Evolutionary conservation across 2,888 invertebrate species (phyloP).

Genomic region (Perizoma affinitatum): DNA sequence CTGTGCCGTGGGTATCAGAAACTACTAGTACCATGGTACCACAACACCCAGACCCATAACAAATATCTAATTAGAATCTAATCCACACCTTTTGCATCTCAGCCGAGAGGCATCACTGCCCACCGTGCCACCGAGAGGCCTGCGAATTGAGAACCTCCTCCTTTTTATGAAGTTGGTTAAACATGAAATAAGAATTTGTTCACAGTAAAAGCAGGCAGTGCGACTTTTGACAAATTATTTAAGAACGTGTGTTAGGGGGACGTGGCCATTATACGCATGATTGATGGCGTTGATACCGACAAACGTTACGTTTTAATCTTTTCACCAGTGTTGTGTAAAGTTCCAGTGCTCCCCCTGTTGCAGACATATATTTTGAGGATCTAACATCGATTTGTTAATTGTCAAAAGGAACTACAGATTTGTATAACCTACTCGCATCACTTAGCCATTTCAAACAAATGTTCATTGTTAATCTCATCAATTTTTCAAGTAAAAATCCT

Average conservation of each 20-base stretch:
- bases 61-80: no score
- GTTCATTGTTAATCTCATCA: background rate
- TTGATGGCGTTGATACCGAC: constrained; percentile 74
- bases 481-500: constrained; percentile 16
- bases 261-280: constrained; percentile 76
- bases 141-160: no score
- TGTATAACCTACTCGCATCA: no score
- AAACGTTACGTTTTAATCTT: constrained; percentile 67
- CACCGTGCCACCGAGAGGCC: no score
- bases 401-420: no score
- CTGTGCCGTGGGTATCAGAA: no score
- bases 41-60: no score
- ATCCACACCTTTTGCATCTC: no score
- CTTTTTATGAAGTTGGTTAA: constrained; percentile 27
- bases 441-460: background rate
- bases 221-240: constrained; percentile 82
- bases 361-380: no score
- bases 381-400: no score
- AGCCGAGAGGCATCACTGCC: no score
- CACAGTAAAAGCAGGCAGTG: constrained; percentile 61
- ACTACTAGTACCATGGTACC: no score
- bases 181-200: constrained; percentile 63
- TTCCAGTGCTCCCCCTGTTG: constrained; percentile 9
- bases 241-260: constrained; percentile 78
- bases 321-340: constrained; percentile 47